A percentile compares a stretch with the other conserved stretches of the same genome.
These are phyloP conservation scores for Harpalus rufipes DNA, from an alignment of 2,888 invertebrate genomes.

Conservation along the genomic window DNA sequence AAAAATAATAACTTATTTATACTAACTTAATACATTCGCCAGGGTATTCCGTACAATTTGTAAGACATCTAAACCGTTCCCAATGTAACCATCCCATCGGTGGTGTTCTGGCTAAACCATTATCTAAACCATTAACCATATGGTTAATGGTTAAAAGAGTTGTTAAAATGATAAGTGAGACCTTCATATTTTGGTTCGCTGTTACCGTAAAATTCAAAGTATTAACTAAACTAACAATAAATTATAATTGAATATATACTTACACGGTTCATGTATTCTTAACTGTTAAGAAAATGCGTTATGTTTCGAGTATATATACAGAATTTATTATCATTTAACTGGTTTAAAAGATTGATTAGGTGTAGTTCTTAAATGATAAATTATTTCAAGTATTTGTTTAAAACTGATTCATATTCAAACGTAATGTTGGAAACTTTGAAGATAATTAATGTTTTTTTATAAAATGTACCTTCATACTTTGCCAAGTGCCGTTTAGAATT, in stretches of 20 bases:
- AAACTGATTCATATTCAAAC: not conserved
- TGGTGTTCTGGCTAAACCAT: constrained; percentile 59
- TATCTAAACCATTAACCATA: constrained; percentile 48
- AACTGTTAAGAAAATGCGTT: not conserved
- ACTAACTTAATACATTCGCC: constrained; percentile 63
- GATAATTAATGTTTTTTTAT: too few species aligned
- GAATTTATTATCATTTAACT: not conserved
- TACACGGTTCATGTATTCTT: not conserved
- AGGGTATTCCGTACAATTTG: constrained; percentile 53
- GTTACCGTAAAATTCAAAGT: too few species aligned
- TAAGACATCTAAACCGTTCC: constrained; percentile 61
- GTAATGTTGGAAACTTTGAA: too few species aligned
- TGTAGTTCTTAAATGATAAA: not conserved
- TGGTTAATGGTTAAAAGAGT: constrained; percentile 8
- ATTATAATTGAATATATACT: not conserved
- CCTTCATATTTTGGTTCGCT: not conserved
- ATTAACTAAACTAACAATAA: not conserved
- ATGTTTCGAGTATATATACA: not conserved
- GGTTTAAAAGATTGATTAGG: not conserved
- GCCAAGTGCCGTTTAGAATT: too few species aligned
- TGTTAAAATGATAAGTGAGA: not conserved
- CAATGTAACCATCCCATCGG: constrained; percentile 65
- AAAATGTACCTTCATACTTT: too few species aligned
- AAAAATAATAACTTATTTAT: not conserved
- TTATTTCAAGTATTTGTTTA: not conserved